Evolutionary conservation across 2,113 vertebrate species (phyloP).

Genomic region (Chloropsis hardwickii): DNA sequence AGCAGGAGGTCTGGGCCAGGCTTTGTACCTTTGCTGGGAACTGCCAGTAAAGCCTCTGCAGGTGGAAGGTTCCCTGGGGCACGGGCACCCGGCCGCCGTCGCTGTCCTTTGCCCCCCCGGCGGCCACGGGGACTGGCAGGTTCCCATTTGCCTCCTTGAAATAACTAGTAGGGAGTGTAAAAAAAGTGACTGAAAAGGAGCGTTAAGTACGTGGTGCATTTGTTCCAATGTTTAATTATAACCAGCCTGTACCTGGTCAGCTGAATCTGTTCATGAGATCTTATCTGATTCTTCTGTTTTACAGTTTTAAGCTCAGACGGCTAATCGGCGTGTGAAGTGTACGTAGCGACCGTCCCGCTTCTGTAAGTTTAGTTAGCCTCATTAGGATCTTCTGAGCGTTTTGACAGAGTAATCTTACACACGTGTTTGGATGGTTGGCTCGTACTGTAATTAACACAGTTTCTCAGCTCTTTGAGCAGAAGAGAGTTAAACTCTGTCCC

Average conservation of each 20-base stretch:
- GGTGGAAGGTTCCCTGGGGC: neutral
- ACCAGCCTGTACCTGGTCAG: neutral
- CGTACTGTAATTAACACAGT: neutral
- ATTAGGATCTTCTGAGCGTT: neutral
- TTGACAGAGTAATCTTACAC: neutral
- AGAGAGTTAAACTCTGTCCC: accelerated
- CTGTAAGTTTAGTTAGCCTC: neutral
- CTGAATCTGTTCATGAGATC: neutral
- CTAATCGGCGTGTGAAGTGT: neutral
- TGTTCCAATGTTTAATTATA: neutral
- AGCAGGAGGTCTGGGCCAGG: too few species aligned
- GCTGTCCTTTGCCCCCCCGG: accelerated
- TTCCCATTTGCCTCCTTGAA: neutral
- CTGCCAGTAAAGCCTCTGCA: neutral
- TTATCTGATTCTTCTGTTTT: neutral
- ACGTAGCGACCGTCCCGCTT: neutral
- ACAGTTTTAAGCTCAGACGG: neutral
- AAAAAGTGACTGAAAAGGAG: neutral
- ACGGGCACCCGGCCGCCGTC: accelerated
- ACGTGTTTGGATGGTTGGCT: neutral
- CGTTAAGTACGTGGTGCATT: accelerated
- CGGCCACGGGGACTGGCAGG: accelerated
- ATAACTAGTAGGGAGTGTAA: accelerated
- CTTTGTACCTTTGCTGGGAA: neutral
- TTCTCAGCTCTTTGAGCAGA: neutral